Evolutionary conservation across 1,140 invertebrate genomes (phyloP).

Genomic region (Sitobion miscanthi): DNA sequence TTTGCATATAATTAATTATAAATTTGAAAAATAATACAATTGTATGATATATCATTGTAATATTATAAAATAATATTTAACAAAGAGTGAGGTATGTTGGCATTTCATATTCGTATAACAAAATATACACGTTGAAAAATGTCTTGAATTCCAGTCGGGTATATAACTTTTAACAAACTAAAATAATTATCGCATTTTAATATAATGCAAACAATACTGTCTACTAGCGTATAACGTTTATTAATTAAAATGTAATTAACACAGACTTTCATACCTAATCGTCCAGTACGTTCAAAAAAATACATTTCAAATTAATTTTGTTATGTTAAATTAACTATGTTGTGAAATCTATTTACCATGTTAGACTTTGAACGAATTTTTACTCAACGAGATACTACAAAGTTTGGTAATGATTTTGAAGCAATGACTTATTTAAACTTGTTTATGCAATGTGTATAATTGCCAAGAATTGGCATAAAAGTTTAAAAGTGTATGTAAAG

Average conservation of each 20-base stretch:
- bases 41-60: background rate
- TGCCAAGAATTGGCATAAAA: background rate
- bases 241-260: background rate
- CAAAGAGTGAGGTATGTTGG: background rate
- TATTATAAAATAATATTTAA: background rate
- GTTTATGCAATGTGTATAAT: background rate
- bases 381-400: background rate
- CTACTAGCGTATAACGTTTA: background rate
- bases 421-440: background rate
- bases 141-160: background rate
- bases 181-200: background rate
- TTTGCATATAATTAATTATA: background rate
- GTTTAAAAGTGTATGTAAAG: background rate
- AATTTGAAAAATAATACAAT: background rate
- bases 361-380: background rate
- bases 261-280: background rate
- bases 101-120: background rate
- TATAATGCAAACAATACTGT: background rate
- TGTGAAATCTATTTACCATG: background rate
- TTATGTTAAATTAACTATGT: background rate
- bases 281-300: background rate
- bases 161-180: background rate
- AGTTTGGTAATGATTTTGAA: background rate
- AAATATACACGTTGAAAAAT: background rate
- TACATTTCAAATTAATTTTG: background rate